These are phyloP conservation scores for Okamejei kenojei DNA, from an alignment of 2,797 vertebrate species.

Conservation along the genomic window DNA sequence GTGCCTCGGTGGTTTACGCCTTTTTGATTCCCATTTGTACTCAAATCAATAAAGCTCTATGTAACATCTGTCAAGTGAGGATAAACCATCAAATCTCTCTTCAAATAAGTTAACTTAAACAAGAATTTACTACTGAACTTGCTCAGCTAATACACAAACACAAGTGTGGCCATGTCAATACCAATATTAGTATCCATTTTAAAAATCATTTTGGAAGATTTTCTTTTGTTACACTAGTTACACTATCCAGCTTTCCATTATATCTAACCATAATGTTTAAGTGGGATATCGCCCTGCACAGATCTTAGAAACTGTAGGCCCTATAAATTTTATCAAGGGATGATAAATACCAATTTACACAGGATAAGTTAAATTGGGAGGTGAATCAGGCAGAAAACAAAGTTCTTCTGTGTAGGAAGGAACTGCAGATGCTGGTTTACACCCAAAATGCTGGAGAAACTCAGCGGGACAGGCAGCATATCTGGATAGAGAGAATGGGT, in stretches of 20 bases:
- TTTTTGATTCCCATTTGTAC: background rate
- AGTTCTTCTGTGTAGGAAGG: background rate
- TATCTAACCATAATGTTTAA: background rate
- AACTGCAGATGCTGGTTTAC: no score
- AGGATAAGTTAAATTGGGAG: background rate
- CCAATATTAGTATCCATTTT: background rate
- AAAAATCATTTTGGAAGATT: background rate
- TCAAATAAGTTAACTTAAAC: background rate
- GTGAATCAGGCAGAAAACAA: background rate
- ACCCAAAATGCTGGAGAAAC: no score
- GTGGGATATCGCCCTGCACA: background rate
- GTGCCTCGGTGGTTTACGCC: background rate
- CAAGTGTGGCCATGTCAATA: background rate
- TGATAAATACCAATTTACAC: background rate
- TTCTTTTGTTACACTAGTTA: background rate
- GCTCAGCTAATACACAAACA: background rate
- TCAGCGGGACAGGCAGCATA: no score
- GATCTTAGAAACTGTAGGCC: background rate
- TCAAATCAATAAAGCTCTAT: background rate
- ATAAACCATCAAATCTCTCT: background rate
- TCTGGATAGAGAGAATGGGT: no score
- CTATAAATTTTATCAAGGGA: background rate
- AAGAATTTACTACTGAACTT: background rate
- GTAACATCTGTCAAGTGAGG: background rate
- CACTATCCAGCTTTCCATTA: background rate